A percentile compares a stretch with the other conserved stretches of the same genome.
Conservation (phyloP, 2,113 vertebrate genomes). For the Buteo buteo region DNA sequence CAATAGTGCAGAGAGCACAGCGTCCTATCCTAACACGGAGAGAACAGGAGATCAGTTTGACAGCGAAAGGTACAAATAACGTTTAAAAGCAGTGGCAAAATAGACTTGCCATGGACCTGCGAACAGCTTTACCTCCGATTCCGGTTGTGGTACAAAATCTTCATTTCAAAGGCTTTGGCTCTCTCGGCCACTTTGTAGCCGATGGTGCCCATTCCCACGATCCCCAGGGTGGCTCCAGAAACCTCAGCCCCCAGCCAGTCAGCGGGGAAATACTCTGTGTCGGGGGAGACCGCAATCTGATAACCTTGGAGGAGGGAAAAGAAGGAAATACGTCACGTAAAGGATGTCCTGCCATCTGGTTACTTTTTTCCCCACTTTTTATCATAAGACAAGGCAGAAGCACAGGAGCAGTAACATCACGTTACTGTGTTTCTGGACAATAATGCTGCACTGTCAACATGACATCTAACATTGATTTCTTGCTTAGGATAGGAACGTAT, state of each 20-base stretch:
- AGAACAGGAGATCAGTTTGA: background rate
- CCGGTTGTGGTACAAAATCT: conserved; percentile 74
- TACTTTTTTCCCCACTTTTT: background rate
- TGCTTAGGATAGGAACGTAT: background rate
- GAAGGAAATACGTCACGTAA: background rate
- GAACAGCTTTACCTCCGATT: conserved; percentile 60
- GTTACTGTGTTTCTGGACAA: background rate
- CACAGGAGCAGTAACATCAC: background rate
- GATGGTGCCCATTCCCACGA: conserved; percentile 72
- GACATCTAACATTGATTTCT: background rate
- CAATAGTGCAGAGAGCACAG: background rate
- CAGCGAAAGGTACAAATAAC: background rate
- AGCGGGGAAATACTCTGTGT: conserved; percentile 18
- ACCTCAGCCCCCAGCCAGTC: conserved; percentile 64
- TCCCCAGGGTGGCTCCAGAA: conserved; percentile 67
- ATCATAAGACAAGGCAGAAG: background rate
- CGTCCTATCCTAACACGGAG: background rate
- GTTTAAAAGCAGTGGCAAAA: background rate
- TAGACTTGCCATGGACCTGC: background rate
- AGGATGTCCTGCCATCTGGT: background rate
- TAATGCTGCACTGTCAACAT: background rate
- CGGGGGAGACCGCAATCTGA: conserved; percentile 47
- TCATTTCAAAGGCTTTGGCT: conserved; percentile 75
- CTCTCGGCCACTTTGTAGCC: conserved; percentile 71
- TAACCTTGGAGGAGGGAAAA: conserved; percentile 34